Evolutionary conservation across 2,888 invertebrate species (phyloP).

Genomic region (Melieria picta): DNA sequence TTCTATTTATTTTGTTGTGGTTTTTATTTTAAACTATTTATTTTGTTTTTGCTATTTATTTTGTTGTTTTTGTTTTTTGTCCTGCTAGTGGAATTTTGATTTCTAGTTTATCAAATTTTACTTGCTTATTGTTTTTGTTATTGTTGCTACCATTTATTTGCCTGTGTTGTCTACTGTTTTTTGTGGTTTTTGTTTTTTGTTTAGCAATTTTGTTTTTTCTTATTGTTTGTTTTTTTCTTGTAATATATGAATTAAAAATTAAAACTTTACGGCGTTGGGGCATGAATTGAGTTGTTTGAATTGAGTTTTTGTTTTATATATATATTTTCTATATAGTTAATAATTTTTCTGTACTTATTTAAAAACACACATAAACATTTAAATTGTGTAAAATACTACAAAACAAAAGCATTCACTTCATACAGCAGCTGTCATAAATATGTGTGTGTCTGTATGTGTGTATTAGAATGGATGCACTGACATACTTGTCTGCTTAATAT

Average conservation of each 20-base stretch:
- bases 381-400: slow-evolving; percentile 18
- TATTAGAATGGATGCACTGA: no score
- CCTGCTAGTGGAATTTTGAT: not conserved
- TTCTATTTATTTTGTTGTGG: slow-evolving; percentile 14
- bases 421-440: no score
- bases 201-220: not conserved
- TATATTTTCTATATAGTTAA: slow-evolving; percentile 6
- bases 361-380: slow-evolving; percentile 35
- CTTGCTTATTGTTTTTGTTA: slow-evolving; percentile 28
- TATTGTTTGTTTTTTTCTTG: not conserved
- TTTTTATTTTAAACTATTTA: slow-evolving; percentile 11
- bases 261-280: not conserved
- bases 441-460: no score
- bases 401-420: not conserved
- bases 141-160: slow-evolving; percentile 17
- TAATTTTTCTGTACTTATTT: slow-evolving; percentile 25
- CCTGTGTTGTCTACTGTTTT: slow-evolving; percentile 18
- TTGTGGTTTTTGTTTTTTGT: slow-evolving; percentile 21
- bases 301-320: slow-evolving; percentile 13
- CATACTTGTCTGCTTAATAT: slow-evolving; percentile 12
- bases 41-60: not conserved
- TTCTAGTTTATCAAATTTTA: not conserved
- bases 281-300: slow-evolving; percentile 1
- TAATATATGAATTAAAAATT: not conserved
- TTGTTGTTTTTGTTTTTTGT: not conserved